phyloP scores from a whole-genome alignment of 2,888 invertebrate genomes.

The Chouioia cunea region DNA sequence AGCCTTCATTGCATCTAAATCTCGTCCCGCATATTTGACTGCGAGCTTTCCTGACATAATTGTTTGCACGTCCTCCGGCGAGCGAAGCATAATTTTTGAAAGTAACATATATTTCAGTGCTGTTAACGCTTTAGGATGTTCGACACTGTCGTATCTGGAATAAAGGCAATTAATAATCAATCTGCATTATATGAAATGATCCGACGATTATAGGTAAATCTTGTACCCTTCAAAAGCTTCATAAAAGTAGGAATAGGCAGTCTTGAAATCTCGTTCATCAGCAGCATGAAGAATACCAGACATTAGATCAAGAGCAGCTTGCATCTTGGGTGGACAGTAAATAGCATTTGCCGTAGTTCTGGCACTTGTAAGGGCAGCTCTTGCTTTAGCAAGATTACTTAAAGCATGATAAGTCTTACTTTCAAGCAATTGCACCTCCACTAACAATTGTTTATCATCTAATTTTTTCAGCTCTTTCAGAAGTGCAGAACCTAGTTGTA shows the following conservation, averaged over 20 bases:
- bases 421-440: slow-evolving; percentile 97
- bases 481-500: slow-evolving; percentile 86
- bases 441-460: slow-evolving; percentile 98
- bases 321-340: slow-evolving; percentile 98
- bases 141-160: slow-evolving; percentile 82
- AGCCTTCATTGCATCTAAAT: slow-evolving; percentile 98
- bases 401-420: slow-evolving; percentile 99
- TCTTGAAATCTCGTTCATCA: slow-evolving; percentile 99
- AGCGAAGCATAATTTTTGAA: slow-evolving; percentile 98
- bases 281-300: slow-evolving; percentile 99
- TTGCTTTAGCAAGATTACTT: slow-evolving; percentile 94
- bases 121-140: slow-evolving; percentile 89
- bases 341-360: slow-evolving; percentile 99
- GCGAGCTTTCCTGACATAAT: slow-evolving; percentile 97
- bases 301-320: slow-evolving; percentile 96
- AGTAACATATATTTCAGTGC: slow-evolving; percentile 99
- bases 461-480: slow-evolving; percentile 97
- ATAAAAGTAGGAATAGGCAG: slow-evolving; percentile 99
- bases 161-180: slow-evolving; percentile 7
- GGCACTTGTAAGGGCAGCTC: slow-evolving; percentile 97
- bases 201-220: not conserved
- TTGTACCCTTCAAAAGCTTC: slow-evolving; percentile 99
- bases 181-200: slow-evolving; percentile 1
- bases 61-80: slow-evolving; percentile 94
- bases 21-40: slow-evolving; percentile 94